These are phyloP conservation scores for Stenurella melanura DNA, from an alignment of 2,888 invertebrate genomes.

Conservation along the genomic window DNA sequence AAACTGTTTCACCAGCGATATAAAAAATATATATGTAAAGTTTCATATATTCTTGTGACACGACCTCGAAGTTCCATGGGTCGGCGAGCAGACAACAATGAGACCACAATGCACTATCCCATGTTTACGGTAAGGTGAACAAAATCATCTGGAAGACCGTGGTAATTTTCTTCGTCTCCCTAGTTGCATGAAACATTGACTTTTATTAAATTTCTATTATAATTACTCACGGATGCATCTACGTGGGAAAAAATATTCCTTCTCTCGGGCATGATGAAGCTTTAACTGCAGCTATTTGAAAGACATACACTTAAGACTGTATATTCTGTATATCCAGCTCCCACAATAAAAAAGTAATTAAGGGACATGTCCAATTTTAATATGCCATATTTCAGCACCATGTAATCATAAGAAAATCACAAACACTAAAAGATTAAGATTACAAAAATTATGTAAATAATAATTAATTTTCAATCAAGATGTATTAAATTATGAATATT, in stretches of 20 bases:
- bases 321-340: too few relatives aligned
- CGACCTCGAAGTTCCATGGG: slow-evolving; percentile 62
- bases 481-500: too few relatives aligned
- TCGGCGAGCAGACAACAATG: slow-evolving; percentile 69
- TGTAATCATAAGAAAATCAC: too few relatives aligned
- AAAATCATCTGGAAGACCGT: slow-evolving; percentile 56
- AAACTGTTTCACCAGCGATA: slow-evolving; percentile 5
- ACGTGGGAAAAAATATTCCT: slow-evolving; percentile 36
- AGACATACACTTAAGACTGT: background rate
- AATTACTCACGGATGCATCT: slow-evolving; percentile 38
- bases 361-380: too few relatives aligned
- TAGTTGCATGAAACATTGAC: slow-evolving; percentile 31
- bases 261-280: background rate
- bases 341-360: too few relatives aligned
- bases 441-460: too few relatives aligned
- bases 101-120: slow-evolving; percentile 57
- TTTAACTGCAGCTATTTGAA: background rate
- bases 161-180: slow-evolving; percentile 47
- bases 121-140: slow-evolving; percentile 60
- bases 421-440: too few relatives aligned
- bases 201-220: slow-evolving; percentile 40
- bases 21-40: slow-evolving; percentile 15
- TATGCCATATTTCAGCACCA: too few relatives aligned
- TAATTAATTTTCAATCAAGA: too few relatives aligned
- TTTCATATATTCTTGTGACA: slow-evolving; percentile 41